These are phyloP conservation scores for Sciaenops ocellatus DNA, from an alignment of 2,797 vertebrate species.

Conservation along the genomic window DNA sequence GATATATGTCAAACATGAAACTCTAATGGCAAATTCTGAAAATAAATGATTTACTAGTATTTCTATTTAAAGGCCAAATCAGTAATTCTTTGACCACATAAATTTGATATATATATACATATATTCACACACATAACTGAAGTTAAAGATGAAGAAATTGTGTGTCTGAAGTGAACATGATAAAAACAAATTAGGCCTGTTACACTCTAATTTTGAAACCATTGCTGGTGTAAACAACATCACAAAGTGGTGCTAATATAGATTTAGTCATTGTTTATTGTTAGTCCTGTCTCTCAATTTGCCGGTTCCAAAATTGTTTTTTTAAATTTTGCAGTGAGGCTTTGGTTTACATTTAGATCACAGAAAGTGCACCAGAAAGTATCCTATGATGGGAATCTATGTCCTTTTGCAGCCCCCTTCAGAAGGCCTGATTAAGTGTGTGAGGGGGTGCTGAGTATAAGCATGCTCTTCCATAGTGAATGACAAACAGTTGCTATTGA, in stretches of 20 bases:
- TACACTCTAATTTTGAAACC: slow-evolving; percentile 4
- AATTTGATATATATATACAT: slow-evolving; percentile 37
- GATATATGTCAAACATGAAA: slow-evolving; percentile 77
- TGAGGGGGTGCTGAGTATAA: slow-evolving; percentile 70
- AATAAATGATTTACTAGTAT: slow-evolving; percentile 68
- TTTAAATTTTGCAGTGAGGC: background rate
- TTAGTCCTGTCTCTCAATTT: background rate
- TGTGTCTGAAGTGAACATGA: background rate
- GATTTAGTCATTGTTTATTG: slow-evolving; percentile 16
- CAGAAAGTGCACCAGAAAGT: slow-evolving; percentile 10
- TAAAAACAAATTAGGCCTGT: background rate
- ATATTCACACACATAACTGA: slow-evolving; percentile 22
- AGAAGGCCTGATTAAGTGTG: slow-evolving; percentile 52
- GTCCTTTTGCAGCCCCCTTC: slow-evolving; percentile 44
- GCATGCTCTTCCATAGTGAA: slow-evolving; percentile 87
- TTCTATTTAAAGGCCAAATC: slow-evolving; percentile 55
- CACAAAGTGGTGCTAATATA: background rate
- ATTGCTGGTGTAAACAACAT: slow-evolving; percentile 4
- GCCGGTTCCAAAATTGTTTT: background rate
- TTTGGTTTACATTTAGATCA: background rate
- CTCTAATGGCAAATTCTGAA: slow-evolving; percentile 68
- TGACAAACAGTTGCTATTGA: slow-evolving; percentile 96
- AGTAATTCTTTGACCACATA: slow-evolving; percentile 39
- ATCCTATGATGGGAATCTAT: slow-evolving; percentile 17
- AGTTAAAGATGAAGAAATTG: background rate